A percentile compares a stretch with the other conserved stretches of the same genome.
phyloP scores from a whole-genome alignment of 2,888 invertebrate species.

The Tuta absoluta region DNA sequence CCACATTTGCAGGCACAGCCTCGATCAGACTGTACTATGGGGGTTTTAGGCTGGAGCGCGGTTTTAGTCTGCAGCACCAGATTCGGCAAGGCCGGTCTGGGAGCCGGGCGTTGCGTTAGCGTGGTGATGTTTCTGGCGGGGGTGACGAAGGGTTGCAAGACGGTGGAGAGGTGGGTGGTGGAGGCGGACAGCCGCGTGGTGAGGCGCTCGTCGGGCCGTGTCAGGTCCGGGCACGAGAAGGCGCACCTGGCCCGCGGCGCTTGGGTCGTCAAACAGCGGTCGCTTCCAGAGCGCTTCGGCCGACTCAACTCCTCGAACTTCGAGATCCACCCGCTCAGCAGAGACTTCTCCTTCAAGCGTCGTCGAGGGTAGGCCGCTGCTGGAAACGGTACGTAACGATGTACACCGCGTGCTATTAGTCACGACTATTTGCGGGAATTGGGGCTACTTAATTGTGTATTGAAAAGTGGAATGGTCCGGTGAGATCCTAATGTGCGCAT shows the following conservation, averaged over 20 bases:
- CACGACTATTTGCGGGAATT: background rate
- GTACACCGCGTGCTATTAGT: conserved; percentile 50
- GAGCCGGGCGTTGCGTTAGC: background rate
- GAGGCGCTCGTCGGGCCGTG: conserved; percentile 30
- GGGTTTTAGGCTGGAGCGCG: background rate
- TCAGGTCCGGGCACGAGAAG: conserved; percentile 53
- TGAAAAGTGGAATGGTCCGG: background rate
- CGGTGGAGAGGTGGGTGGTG: background rate
- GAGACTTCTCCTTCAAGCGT: conserved; percentile 47
- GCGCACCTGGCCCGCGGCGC: conserved; percentile 41
- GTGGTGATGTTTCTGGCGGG: background rate
- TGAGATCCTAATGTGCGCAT: background rate
- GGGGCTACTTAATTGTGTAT: background rate
- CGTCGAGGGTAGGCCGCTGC: conserved; percentile 56
- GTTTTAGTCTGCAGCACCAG: background rate
- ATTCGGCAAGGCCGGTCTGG: no score
- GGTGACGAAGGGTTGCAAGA: background rate
- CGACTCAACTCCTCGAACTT: conserved; percentile 45
- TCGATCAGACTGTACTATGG: background rate
- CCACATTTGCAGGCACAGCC: background rate
- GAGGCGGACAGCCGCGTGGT: background rate
- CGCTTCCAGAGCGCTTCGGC: conserved; percentile 38
- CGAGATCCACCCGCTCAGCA: conserved; percentile 38
- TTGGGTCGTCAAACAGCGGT: conserved; percentile 35
- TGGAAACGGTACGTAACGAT: conserved; percentile 67